Conservation (phyloP, 2,888 invertebrate species). For the Phania funesta region DNA sequence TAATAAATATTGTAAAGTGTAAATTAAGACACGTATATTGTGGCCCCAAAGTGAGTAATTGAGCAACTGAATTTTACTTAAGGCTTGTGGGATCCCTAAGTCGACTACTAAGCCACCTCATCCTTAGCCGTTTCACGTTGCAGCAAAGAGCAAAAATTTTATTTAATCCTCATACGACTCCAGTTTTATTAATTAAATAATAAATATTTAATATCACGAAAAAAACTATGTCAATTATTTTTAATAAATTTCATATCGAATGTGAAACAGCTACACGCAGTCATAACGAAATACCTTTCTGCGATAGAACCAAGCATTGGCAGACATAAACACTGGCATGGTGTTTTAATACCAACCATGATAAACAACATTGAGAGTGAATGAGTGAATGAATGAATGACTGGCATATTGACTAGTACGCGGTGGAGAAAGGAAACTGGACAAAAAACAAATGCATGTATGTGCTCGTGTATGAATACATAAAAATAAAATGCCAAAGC, state of each 20-base stretch:
- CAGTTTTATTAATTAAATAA: slow-evolving; percentile 23
- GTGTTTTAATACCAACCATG: slow-evolving; percentile 55
- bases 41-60: too few relatives aligned
- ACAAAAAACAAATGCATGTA: slow-evolving; percentile 12
- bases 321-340: slow-evolving; percentile 35
- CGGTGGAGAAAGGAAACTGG: slow-evolving; percentile 5
- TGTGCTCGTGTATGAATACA: neutral
- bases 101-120: too few relatives aligned
- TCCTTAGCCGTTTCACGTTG: too few relatives aligned
- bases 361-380: slow-evolving; percentile 50
- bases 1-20: too few relatives aligned
- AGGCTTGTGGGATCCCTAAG: too few relatives aligned
- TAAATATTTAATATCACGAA: slow-evolving; percentile 10
- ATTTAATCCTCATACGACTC: neutral
- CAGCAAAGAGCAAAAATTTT: neutral
- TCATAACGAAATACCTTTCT: slow-evolving; percentile 17
- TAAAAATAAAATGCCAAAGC: slow-evolving; percentile 20
- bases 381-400: slow-evolving; percentile 36
- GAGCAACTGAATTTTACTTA: too few relatives aligned
- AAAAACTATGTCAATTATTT: slow-evolving; percentile 51
- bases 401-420: slow-evolving; percentile 57
- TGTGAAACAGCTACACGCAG: slow-evolving; percentile 30
- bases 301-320: neutral
- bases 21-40: too few relatives aligned
- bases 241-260: slow-evolving; percentile 41